phyloP scores from a whole-genome alignment of 2,888 invertebrate species.

The Selenia dentaria region DNA sequence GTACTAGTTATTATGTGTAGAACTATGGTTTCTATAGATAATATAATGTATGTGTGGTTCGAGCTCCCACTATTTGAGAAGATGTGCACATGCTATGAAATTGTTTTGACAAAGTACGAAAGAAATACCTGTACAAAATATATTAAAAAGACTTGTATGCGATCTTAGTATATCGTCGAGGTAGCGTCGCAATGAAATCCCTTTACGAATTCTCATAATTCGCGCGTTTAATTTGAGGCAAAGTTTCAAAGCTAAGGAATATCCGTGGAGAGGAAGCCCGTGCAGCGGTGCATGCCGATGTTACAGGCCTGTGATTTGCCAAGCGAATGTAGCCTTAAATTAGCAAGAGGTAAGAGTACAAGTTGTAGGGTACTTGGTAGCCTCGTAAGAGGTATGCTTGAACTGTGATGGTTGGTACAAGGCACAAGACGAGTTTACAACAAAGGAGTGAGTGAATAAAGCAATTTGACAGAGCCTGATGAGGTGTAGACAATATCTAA shows the following conservation, averaged over 20 bases:
- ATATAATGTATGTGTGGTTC: no score
- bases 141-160: no score
- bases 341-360: constrained; percentile 72
- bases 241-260: constrained; percentile 65
- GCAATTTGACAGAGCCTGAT: no score
- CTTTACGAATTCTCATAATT: constrained; percentile 48
- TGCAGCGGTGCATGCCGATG: constrained; percentile 58
- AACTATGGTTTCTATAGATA: no score
- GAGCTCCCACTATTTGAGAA: no score
- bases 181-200: constrained; percentile 15
- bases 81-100: no score
- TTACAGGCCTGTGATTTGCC: constrained; percentile 64
- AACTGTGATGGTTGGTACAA: constrained; percentile 47
- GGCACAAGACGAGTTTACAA: constrained; percentile 1
- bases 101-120: no score
- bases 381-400: constrained; percentile 61
- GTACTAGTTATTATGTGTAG: no score
- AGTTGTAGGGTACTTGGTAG: constrained; percentile 43
- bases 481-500: no score
- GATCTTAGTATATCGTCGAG: no score
- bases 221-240: constrained; percentile 61
- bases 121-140: no score
- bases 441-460: no score
- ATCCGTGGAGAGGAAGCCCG: constrained; percentile 52
- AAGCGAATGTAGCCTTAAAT: constrained; percentile 76